Evolutionary conservation across 2,888 invertebrate genomes (phyloP), one percentile per base, ranked within the genome.

Genomic region (Tetrapedia diversipes): DNA sequence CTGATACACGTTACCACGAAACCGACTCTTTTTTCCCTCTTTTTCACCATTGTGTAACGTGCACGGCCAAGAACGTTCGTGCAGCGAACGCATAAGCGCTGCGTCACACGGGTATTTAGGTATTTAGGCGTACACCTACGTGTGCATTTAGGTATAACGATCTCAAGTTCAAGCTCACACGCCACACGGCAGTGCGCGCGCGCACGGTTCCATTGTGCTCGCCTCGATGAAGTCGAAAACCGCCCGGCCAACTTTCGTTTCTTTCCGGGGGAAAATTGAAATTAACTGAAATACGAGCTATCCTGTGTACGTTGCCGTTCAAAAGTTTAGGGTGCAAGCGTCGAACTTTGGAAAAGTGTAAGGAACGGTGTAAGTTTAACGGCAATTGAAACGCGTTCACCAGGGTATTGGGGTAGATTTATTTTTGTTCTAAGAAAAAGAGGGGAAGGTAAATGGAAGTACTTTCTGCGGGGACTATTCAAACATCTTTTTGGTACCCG

Each of bases 131-230:
- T 56, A 45, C n/a, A n/a, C 49, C 56, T 68, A 61, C 69, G 63
- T 69, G 63, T 51, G 73, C 72, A 70, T 81, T 80, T 69, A 78
- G 73, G 68, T 74, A 65, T 49, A 81, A 82, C 76, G 73, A 68
- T 79, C 71, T 80, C 82, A 82, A 83, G 82, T 83, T 83, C 82
- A 83, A 83, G 82, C 82, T 80, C 82, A 74, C 82, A 77, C 81
- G 82, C 71, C 77, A 79, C 79, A 47, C 37, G 60, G 37, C 56
- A 61, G 66, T 41, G 32, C 16, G 19, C 72, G 61, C 65, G 66
- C 34, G 32, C 16, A 24, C 72, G 61, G 64, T 60, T 67, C 67
- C 70, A 60, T 79, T 77, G n/a, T 64, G 57, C 41, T 54, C n/a
- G n/a, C n/a, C n/a, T n/a, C 54, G 60, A 49, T 47, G 51, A 63